Evolutionary conservation across 2,888 invertebrate species (phyloP), one percentile per base, ranked within the genome.

Genomic region (Pseudococcus viburni): DNA sequence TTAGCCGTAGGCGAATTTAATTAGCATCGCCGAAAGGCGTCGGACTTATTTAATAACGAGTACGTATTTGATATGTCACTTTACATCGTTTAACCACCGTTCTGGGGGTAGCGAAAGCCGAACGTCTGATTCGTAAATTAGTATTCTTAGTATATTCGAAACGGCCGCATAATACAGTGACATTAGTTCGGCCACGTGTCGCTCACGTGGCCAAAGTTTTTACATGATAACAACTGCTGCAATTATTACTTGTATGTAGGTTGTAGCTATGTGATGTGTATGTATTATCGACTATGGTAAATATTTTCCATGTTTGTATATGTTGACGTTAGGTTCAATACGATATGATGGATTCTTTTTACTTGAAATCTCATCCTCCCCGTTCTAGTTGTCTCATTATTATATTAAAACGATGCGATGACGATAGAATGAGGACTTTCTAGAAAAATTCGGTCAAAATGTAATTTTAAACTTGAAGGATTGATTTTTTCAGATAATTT

Each of bases 11-110:
- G 86, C 64, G 42, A 68, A 86, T 86, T 86, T 86, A 68, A 86
- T 86, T 86, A 86, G 68, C 86, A 86, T 86, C 17, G 86, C 86
- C 86, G 64, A 68, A 86, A 86, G 86, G 86, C 86, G 86, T 86
- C 46, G 64, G 86, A 86, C 86, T 86, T 86, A 86, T 86, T 86
- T 86, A 85, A 85, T 59, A 55, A 51, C 55, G 55, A 85, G 55
- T 85, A 85, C 85, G 39, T 55, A 51, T 85, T 59, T 84, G 77
- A 77, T 77, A 77, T 77, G 85, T 85, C 85, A 85, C 85, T 85
- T 85, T 59, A 51, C 33, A 85, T 55, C 55, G 85, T n/a, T 51
- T 51, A 85, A 59, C 85, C 85, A 48, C 84, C 84, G 55, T 85
- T 46, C 51, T 59, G 19, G 59, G 59, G 12, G 48, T 55, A 85